Base-by-base conservation (phyloP, 2,888 invertebrate genomes). In the Blastobasis lacticolella region DNA sequence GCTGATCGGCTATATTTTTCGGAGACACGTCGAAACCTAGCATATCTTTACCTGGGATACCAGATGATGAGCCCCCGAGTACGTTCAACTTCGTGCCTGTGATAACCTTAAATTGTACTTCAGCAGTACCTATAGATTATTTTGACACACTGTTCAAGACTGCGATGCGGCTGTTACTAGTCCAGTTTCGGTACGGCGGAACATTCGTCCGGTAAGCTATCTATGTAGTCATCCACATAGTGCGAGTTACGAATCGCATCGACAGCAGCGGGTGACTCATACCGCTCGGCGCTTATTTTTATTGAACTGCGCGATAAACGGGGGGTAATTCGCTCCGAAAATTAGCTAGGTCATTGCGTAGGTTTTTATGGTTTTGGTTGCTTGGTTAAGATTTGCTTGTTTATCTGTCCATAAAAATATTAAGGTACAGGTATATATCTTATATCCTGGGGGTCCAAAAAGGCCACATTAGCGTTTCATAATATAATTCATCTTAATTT, bases 391-490 rank as follows among this genome's bases (percentile, higher is more conserved):
- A 23, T 23, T 23, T 23, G 23, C 23, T 23, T 46, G 49, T 5
- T 48, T 36, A 5, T 60, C 57, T 37, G 66, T 55, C 62, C 67
- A 75, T 4, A 72, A 48, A 54, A 71, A 68, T 1, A 71, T 52
- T 49, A 70, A 64, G 0, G 67, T 23, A n/a, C n/a, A n/a, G n/a
- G n/a, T n/a, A n/a, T n/a, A n/a, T n/a, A n/a, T n/a, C n/a, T n/a
- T n/a, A n/a, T n/a, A 23, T 23, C 23, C 23, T 3, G 23, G 23
- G 23, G 23, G 23, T 23, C 23, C 3, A 23, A 23, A 23, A 23
- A 23, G 23, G 1, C 23, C 23, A 23, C 23, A 23, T 23, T 2
- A 23, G 23, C 23, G 23, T 23, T 23, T 23, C 23, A 23, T 23
- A 23, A 23, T 23, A 2, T 23, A 3, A 23, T 23, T 23, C 1